Conservation (phyloP, 2,888 invertebrate species). For the Serripes groenlandicus region DNA sequence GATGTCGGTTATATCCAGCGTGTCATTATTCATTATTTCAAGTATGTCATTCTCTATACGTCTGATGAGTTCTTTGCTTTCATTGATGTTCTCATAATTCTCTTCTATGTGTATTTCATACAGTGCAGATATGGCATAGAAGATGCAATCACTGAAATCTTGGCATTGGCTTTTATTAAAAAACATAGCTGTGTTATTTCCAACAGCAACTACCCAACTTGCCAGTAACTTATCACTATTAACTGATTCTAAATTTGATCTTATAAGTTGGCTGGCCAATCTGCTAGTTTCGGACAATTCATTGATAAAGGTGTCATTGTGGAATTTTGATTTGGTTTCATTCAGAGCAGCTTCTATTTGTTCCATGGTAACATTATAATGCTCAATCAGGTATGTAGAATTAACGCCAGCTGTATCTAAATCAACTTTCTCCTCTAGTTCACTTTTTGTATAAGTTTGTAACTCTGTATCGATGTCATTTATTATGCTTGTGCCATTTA, state of each 20-base stretch:
- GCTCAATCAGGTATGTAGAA: slow-evolving; percentile 10
- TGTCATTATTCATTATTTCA: slow-evolving; percentile 25
- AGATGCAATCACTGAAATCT: slow-evolving; percentile 43
- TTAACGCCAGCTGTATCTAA: slow-evolving; percentile 25
- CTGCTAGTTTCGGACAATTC: slow-evolving; percentile 23
- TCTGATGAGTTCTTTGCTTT: slow-evolving; percentile 25
- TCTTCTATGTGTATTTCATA: slow-evolving; percentile 43
- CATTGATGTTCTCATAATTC: slow-evolving; percentile 16
- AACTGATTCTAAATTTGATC: slow-evolving; percentile 18
- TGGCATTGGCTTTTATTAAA: slow-evolving; percentile 37
- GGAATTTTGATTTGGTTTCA: slow-evolving; percentile 2
- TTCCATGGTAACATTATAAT: slow-evolving; percentile 40
- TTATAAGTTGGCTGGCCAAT: slow-evolving; percentile 8
- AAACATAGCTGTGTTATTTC: slow-evolving; percentile 19
- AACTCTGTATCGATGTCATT: background rate
- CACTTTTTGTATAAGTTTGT: background rate
- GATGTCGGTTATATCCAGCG: slow-evolving; percentile 10
- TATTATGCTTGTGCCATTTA: slow-evolving; percentile 34
- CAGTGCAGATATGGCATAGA: slow-evolving; percentile 32
- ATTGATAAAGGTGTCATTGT: slow-evolving; percentile 25
- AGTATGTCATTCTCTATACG: slow-evolving; percentile 32
- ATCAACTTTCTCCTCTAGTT: slow-evolving; percentile 5
- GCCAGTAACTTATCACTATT: background rate
- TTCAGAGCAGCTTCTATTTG: slow-evolving; percentile 3
- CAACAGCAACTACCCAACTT: slow-evolving; percentile 30